These are phyloP conservation scores for Myotis brandtii DNA, from an alignment of 2,113 vertebrate genomes.

Conservation along the genomic window DNA sequence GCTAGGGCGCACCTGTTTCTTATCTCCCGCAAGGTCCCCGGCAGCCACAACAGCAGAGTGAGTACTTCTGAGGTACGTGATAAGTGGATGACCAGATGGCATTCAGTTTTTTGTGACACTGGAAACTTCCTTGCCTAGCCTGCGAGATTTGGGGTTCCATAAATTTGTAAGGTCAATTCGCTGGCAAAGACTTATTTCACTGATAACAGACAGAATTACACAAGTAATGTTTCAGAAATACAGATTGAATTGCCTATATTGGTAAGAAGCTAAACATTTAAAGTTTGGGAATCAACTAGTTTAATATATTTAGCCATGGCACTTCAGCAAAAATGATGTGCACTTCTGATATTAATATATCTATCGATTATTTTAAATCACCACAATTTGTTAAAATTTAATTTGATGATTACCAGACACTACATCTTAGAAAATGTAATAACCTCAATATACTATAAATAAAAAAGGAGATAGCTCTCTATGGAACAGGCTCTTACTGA, in stretches of 20 bases:
- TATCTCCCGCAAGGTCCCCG: neutral
- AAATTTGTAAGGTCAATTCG: neutral
- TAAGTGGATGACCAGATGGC: neutral
- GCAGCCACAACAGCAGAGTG: accelerated
- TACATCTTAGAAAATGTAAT: slow-evolving; percentile 14
- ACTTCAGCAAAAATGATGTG: slow-evolving; percentile 22
- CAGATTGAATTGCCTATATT: neutral
- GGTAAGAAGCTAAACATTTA: neutral
- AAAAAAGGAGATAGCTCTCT: neutral
- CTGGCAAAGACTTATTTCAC: slow-evolving; percentile 7
- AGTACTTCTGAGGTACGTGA: neutral
- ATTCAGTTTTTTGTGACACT: neutral
- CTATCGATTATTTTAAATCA: slow-evolving; percentile 46
- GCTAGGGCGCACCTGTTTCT: neutral
- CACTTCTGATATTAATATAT: neutral
- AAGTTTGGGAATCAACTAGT: slow-evolving; percentile 21
- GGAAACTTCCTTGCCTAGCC: neutral
- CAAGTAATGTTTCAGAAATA: neutral
- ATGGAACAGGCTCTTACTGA: neutral
- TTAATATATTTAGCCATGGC: neutral
- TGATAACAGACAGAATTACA: neutral
- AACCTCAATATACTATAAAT: neutral
- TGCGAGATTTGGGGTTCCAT: neutral
- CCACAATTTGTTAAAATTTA: slow-evolving; percentile 50
- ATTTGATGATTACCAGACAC: slow-evolving; percentile 26